Conservation (phyloP, 2,797 vertebrate genomes). For the Oreochromis grahami region DNA sequence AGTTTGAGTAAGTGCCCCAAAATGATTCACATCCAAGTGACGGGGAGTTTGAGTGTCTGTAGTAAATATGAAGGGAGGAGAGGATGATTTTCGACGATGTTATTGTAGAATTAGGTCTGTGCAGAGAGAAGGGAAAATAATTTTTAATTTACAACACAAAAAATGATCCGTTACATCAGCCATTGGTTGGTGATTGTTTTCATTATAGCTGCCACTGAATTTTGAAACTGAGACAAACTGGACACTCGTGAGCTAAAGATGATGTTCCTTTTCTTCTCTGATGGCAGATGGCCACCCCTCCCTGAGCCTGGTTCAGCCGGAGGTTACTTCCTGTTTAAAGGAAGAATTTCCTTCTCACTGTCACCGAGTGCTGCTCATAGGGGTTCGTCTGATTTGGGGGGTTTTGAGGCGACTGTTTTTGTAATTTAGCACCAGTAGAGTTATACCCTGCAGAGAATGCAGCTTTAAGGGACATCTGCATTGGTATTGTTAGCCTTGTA, state of each 20-base stretch:
- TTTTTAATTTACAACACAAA: background rate
- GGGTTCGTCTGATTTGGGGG: background rate
- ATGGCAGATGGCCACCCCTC: background rate
- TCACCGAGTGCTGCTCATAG: background rate
- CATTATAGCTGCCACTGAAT: background rate
- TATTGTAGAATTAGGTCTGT: background rate
- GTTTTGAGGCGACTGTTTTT: background rate
- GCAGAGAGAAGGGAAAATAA: background rate
- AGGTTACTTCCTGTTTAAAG: background rate
- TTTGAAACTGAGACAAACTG: background rate
- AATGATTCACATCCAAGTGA: background rate
- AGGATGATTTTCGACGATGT: rapidly evolving
- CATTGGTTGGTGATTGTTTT: background rate
- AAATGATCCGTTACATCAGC: rapidly evolving
- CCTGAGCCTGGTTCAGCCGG: rapidly evolving
- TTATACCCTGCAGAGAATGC: background rate
- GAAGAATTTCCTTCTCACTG: background rate
- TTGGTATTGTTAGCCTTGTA: background rate
- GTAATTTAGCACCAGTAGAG: background rate
- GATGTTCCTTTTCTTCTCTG: background rate
- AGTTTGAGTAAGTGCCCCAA: background rate
- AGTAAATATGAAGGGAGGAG: background rate
- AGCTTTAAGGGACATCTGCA: background rate
- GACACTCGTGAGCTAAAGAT: background rate
- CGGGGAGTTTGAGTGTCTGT: background rate